Conservation (phyloP, 2,888 invertebrate species). For the Deilephila elpenor region DNA sequence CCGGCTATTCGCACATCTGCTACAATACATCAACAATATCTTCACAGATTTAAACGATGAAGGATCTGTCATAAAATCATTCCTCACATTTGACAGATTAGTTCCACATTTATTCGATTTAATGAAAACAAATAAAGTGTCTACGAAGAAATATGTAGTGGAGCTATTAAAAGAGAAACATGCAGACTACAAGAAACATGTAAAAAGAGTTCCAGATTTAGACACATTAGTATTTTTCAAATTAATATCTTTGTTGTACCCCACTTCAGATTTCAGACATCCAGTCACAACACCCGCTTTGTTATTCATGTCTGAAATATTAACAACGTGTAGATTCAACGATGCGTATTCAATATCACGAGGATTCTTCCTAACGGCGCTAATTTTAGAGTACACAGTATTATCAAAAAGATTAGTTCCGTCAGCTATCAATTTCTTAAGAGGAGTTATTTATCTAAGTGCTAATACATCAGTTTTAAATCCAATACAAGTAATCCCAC, state of each 20-base stretch:
- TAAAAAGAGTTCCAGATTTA: slow-evolving; percentile 86
- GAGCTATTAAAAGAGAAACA: slow-evolving; percentile 90
- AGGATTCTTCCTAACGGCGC: slow-evolving; percentile 90
- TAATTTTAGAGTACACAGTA: slow-evolving; percentile 91
- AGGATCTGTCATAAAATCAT: slow-evolving; percentile 78
- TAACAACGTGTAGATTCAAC: slow-evolving; percentile 86
- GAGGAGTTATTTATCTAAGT: slow-evolving; percentile 90
- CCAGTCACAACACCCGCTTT: slow-evolving; percentile 93
- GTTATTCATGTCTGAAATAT: slow-evolving; percentile 92
- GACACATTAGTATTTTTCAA: slow-evolving; percentile 93
- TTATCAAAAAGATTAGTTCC: slow-evolving; percentile 93
- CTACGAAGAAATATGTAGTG: slow-evolving; percentile 87
- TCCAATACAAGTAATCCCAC: slow-evolving; percentile 87
- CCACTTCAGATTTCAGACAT: slow-evolving; percentile 96
- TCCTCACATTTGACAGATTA: slow-evolving; percentile 85
- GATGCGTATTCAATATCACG: slow-evolving; percentile 88
- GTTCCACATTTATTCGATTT: slow-evolving; percentile 87
- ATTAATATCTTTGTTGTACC: slow-evolving; percentile 91
- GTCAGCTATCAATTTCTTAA: slow-evolving; percentile 90
- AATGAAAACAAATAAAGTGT: slow-evolving; percentile 88
- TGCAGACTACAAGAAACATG: slow-evolving; percentile 84
- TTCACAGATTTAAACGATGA: slow-evolving; percentile 72
- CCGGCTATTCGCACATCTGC: slow-evolving; percentile 89
- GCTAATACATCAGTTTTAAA: slow-evolving; percentile 86
- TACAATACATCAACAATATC: slow-evolving; percentile 91